A percentile compares a stretch with the other conserved stretches of the same genome.
These are phyloP conservation scores for Palloptera scutellata DNA, from an alignment of 2,888 invertebrate species.

Conservation along the genomic window DNA sequence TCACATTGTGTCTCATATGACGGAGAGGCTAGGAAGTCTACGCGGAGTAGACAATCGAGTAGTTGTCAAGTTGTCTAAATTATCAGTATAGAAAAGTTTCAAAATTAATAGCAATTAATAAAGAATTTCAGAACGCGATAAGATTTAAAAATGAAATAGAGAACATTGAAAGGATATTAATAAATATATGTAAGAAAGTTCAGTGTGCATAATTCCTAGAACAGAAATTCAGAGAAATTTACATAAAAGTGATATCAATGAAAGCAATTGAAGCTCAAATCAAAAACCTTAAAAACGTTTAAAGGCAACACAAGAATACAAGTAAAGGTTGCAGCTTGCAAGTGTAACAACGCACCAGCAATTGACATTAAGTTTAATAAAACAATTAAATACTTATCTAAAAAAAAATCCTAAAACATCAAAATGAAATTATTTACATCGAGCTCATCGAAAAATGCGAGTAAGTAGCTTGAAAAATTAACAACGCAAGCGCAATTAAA, in stretches of 20 bases:
- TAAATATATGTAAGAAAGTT: constrained; percentile 7
- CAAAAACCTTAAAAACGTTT: background rate
- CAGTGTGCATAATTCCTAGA: no score
- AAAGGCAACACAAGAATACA: background rate
- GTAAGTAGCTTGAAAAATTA: constrained; percentile 33
- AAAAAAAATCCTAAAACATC: background rate
- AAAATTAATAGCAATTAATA: background rate
- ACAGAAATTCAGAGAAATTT: background rate
- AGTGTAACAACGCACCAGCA: background rate
- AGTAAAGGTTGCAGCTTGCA: background rate
- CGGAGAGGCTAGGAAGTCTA: constrained; percentile 55
- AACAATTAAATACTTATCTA: background rate
- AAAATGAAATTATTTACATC: constrained; percentile 41
- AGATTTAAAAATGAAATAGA: constrained; percentile 20
- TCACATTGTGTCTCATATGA: constrained; percentile 54
- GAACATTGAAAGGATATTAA: constrained; percentile 20
- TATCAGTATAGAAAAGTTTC: constrained; percentile 17
- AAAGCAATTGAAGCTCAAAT: background rate
- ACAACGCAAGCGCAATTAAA: background rate
- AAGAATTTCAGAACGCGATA: constrained; percentile 9
- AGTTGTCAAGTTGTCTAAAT: constrained; percentile 9
- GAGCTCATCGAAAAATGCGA: constrained; percentile 35
- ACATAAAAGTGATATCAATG: background rate
- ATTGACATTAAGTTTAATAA: background rate
- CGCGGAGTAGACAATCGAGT: constrained; percentile 34